phyloP scores from a whole-genome alignment of 2,888 invertebrate genomes.

The Trichopoda pennipes region DNA sequence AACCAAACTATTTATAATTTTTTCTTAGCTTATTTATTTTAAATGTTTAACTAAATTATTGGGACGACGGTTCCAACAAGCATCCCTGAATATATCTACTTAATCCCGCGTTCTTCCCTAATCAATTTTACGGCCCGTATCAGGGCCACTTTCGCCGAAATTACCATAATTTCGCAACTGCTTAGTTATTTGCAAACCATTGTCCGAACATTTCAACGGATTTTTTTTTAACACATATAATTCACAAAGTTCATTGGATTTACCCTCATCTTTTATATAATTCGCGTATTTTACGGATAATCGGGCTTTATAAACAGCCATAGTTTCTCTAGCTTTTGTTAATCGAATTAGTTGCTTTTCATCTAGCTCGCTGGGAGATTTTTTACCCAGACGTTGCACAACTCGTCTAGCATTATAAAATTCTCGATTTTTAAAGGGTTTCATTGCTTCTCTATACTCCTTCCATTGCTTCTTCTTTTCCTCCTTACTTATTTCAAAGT shows the following conservation, averaged over 20 bases:
- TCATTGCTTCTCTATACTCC: conserved; percentile 76
- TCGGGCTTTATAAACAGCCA: conserved; percentile 72
- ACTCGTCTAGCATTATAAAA: conserved; percentile 75
- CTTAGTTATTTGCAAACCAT: background rate
- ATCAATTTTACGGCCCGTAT: conserved; percentile 39
- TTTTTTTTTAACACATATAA: conserved; percentile 36
- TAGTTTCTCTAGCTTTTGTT: conserved; percentile 73
- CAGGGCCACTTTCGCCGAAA: background rate
- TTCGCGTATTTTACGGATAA: conserved; percentile 46
- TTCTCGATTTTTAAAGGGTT: conserved; percentile 77
- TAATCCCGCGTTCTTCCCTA: conserved; percentile 1
- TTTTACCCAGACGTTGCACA: conserved; percentile 75
- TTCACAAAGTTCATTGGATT: conserved; percentile 7
- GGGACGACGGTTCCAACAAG: background rate
- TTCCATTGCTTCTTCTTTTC: conserved; percentile 75
- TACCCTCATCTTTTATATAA: conserved; percentile 30
- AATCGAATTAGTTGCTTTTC: conserved; percentile 73
- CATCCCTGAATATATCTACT: conserved; percentile 19
- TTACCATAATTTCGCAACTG: conserved; percentile 19
- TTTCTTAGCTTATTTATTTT: background rate
- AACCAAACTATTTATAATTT: background rate
- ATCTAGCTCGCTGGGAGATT: conserved; percentile 71
- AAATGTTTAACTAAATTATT: background rate
- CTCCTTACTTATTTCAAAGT: conserved; percentile 73
- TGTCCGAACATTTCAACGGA: background rate